These are phyloP conservation scores for Melanostoma mellinum DNA, from an alignment of 2,888 invertebrate genomes.

Conservation along the genomic window DNA sequence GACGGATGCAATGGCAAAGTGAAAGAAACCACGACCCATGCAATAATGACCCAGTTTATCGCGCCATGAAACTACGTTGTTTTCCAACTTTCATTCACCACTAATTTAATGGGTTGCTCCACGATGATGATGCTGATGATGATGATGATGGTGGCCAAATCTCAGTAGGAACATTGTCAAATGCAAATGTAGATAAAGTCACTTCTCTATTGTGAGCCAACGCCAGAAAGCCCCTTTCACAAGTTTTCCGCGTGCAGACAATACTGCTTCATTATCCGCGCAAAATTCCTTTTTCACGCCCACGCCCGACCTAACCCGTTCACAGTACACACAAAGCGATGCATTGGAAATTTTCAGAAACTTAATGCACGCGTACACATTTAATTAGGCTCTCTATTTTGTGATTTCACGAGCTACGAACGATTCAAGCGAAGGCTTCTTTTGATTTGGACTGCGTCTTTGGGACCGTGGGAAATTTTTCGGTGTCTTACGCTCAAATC, in stretches of 20 bases:
- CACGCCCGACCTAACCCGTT: not conserved
- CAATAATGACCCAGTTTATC: conserved; percentile 22
- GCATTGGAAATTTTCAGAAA: conserved; percentile 37
- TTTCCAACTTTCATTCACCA: conserved; percentile 44
- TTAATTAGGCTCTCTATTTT: conserved; percentile 46
- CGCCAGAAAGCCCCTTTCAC: conserved; percentile 24
- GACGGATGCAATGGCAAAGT: conserved; percentile 20
- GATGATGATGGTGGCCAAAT: no score
- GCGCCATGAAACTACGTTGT: not conserved
- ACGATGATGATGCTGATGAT: no score
- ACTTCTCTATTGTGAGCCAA: no score
- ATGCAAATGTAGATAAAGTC: no score
- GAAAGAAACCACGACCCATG: conserved; percentile 37
- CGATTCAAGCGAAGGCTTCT: no score
- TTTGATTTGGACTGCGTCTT: not conserved
- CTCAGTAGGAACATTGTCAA: no score
- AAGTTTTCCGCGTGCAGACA: conserved; percentile 31
- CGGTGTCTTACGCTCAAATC: not conserved
- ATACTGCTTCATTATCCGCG: conserved; percentile 42
- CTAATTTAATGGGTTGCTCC: not conserved
- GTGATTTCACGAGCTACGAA: not conserved
- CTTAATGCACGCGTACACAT: conserved; percentile 49
- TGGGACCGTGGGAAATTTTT: conserved; percentile 41
- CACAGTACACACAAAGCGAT: not conserved
- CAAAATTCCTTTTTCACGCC: conserved; percentile 18